Conservation (phyloP, 2,797 vertebrate species). For the Anisognathus igniventris region DNA sequence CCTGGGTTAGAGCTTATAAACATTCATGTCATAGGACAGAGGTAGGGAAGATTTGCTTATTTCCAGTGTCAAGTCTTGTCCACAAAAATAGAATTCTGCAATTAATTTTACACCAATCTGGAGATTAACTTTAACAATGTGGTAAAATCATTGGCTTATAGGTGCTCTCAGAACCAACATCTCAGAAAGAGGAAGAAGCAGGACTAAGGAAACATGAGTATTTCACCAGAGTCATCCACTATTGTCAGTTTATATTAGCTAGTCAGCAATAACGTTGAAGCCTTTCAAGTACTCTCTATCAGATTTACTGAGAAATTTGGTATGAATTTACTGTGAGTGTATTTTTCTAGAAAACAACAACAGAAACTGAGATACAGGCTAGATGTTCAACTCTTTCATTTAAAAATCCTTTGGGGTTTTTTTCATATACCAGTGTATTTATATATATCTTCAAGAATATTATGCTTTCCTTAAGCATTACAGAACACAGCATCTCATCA, state of each 20-base stretch:
- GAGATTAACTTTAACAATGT: background rate
- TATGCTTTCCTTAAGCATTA: background rate
- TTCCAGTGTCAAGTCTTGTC: background rate
- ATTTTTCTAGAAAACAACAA: background rate
- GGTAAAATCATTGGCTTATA: background rate
- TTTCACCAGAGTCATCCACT: constrained; percentile 4
- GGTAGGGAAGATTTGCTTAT: background rate
- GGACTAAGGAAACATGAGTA: background rate
- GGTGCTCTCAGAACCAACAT: background rate
- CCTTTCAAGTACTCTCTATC: background rate
- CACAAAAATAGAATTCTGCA: background rate
- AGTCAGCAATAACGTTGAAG: background rate
- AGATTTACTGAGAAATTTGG: constrained; percentile 18
- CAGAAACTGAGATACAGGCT: background rate
- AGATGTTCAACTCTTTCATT: background rate
- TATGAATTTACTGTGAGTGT: background rate
- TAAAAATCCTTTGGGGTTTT: background rate
- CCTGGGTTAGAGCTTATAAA: background rate
- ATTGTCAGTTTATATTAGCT: background rate
- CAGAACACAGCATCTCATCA: background rate
- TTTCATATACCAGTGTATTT: background rate
- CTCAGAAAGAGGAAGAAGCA: background rate
- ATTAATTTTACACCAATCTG: background rate
- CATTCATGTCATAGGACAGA: background rate
- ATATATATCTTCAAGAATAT: background rate